Evolutionary conservation across 2,888 invertebrate genomes (phyloP).

Genomic region (Bugula neritina): DNA sequence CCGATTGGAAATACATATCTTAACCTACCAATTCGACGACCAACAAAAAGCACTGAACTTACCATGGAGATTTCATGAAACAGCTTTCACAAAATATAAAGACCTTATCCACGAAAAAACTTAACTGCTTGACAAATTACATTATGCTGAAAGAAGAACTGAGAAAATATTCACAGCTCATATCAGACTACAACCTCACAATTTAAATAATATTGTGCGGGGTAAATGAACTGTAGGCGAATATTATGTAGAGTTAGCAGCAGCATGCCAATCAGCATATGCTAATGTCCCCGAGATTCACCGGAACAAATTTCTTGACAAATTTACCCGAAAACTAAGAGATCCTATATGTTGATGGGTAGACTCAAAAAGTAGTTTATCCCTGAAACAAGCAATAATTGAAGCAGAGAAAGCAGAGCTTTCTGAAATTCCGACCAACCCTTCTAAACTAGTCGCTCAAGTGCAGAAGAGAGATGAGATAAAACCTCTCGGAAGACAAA

Average conservation of each 20-base stretch:
- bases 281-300: background rate
- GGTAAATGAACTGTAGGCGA: background rate
- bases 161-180: background rate
- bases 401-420: no score
- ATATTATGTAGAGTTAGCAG: background rate
- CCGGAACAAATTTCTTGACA: background rate
- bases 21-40: no score
- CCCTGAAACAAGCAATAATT: background rate
- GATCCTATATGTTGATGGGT: background rate
- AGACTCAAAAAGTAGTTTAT: background rate
- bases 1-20: no score
- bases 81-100: no score
- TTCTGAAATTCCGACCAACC: background rate
- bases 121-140: background rate
- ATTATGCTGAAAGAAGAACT: background rate
- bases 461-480: background rate
- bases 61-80: no score
- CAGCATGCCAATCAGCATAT: background rate
- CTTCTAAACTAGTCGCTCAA: background rate
- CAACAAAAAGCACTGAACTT: no score
- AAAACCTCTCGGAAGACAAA: no score
- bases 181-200: background rate
- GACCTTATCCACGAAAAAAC: no score
- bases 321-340: background rate
- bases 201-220: background rate